Evolutionary conservation across 92 coral and sea anemone species (phyloP), one percentile per base, ranked within the genome.

Genomic region (Heliopora coerulea): DNA sequence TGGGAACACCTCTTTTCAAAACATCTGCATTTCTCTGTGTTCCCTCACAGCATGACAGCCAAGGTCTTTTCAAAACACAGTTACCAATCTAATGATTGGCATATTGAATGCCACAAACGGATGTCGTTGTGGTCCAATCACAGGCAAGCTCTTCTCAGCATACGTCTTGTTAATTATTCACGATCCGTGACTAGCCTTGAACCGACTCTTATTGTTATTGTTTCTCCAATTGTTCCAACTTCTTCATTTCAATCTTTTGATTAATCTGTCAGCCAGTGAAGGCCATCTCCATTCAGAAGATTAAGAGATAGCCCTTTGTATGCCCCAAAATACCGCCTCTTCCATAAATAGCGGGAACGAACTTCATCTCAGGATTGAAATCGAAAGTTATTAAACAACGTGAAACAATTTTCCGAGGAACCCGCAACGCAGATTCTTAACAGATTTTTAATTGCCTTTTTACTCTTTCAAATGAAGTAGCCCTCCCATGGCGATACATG

Each of bases 11-110:
- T 70, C 77, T 70, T 62, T 70, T 70, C 77, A 70, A 70, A 70
- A 70, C 77, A 70, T 70, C 77, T 70, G 77, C 77, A 70, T 70
- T 67, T 70, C 77, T 54, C 77, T 50, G 77, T 70, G 77, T 70
- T 70, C 26, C 61, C 58, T 70, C 77, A 70, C 77, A 70, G 77
- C 77, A 54, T 70, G 77, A 70, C 63, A 26, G 63, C 68, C 68
- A 48, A 62, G 48, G 19, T 3, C 42, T 62, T 70, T 70, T 70
- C 77, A 70, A 70, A 70, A 70, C 77, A 70, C 77, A 70, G 57
- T 57, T 70, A 56, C 62, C 77, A 48, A 70, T 70, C 54, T 70
- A 70, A 70, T 70, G 77, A 70, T 70, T 70, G 77, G 77, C 77
- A 70, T 70, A 70, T 70, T 70, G 77, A 70, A 70, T 11, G 61